phyloP scores from a whole-genome alignment of 1,140 invertebrate genomes.

The Centruroides vittatus region DNA sequence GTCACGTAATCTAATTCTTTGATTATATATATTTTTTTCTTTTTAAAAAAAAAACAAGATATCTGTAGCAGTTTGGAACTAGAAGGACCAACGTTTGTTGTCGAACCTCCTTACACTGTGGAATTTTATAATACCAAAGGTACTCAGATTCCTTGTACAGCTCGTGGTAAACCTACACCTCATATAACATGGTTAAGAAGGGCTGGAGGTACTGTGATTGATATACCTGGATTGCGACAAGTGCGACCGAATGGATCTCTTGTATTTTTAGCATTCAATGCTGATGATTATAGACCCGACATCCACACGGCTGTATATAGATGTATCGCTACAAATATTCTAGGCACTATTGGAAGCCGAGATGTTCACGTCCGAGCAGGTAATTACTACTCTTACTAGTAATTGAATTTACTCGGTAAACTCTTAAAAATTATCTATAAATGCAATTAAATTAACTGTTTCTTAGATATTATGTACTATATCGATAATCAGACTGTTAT shows the following conservation, averaged over 20 bases:
- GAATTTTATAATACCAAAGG: conserved; percentile 90
- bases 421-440: too few species aligned
- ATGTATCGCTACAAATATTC: conserved; percentile 72
- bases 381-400: conserved; percentile 24
- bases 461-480: too few species aligned
- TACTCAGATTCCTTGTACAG: conserved; percentile 78
- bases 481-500: too few species aligned
- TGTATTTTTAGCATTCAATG: conserved; percentile 24
- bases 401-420: too few species aligned
- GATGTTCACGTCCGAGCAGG: conserved; percentile 88
- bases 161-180: conserved; percentile 58
- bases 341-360: conserved; percentile 75
- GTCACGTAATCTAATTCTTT: too few species aligned
- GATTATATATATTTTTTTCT: too few species aligned
- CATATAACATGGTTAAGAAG: conserved; percentile 44
- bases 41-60: too few species aligned
- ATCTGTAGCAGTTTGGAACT: background rate
- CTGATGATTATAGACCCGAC: conserved; percentile 17
- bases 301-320: conserved; percentile 40
- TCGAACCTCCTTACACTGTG: conserved; percentile 74
- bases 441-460: too few species aligned
- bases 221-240: conserved; percentile 73
- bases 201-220: conserved; percentile 74
- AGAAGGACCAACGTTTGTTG: conserved; percentile 70
- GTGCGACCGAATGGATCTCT: conserved; percentile 29